These are phyloP conservation scores for Protaetia brevitarsis DNA, from an alignment of 1,140 invertebrate genomes.

Conservation along the genomic window DNA sequence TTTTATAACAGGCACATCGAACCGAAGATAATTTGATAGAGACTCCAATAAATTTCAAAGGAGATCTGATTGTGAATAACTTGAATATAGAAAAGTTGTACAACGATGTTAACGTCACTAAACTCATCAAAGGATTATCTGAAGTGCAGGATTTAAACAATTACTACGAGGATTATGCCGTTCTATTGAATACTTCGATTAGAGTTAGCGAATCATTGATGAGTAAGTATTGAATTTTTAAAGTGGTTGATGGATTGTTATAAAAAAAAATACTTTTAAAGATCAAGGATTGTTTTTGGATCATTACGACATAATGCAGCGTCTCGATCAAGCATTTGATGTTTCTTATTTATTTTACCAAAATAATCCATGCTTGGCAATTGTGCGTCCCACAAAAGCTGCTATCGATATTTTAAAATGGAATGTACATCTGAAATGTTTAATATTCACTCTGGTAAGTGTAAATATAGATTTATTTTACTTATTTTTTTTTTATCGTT, in stretches of 20 bases:
- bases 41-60: slow-evolving; percentile 35
- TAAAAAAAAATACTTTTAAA: slow-evolving; percentile 30
- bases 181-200: slow-evolving; percentile 33
- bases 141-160: slow-evolving; percentile 36
- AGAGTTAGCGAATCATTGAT: slow-evolving; percentile 32
- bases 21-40: slow-evolving; percentile 34
- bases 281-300: slow-evolving; percentile 40
- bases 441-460: not conserved
- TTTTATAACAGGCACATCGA: slow-evolving; percentile 36
- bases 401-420: not conserved
- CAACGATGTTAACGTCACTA: slow-evolving; percentile 35
- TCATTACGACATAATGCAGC: slow-evolving; percentile 35
- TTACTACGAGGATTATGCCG: slow-evolving; percentile 35
- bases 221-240: slow-evolving; percentile 32
- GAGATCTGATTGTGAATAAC: slow-evolving; percentile 36
- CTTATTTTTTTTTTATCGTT: too few relatives aligned
- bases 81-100: slow-evolving; percentile 36
- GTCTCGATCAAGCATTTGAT: slow-evolving; percentile 17
- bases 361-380: not conserved
- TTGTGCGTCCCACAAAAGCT: not conserved
- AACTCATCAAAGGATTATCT: slow-evolving; percentile 34
- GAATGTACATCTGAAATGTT: not conserved
- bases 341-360: slow-evolving; percentile 22
- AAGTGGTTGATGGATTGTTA: too few relatives aligned
- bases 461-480: too few relatives aligned